Evolutionary conservation across 2,113 vertebrate species (phyloP).

Genomic region (Myrmecobius fasciatus): DNA sequence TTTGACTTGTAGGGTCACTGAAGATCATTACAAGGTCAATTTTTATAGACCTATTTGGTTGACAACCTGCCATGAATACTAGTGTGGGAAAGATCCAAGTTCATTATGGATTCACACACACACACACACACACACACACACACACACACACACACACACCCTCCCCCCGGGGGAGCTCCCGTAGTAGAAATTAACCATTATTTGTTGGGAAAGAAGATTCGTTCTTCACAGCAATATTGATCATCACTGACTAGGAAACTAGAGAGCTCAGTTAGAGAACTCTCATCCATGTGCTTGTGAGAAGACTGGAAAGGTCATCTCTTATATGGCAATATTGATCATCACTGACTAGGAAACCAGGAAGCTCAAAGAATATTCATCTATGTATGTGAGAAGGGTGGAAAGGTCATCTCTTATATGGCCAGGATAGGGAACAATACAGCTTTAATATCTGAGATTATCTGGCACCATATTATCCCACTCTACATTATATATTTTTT

Average conservation of each 20-base stretch:
- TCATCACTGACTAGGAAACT: not conserved
- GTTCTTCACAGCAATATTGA: not conserved
- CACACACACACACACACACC: not conserved
- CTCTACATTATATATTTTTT: not conserved
- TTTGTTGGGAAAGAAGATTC: not conserved
- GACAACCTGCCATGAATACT: not conserved
- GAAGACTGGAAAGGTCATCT: not conserved
- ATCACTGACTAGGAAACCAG: not conserved
- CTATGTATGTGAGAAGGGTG: not conserved
- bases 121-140: not conserved
- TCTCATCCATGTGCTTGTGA: not conserved
- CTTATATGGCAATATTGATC: not conserved
- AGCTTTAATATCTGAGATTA: not conserved
- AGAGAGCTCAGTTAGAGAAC: not conserved
- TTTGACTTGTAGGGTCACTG: not conserved
- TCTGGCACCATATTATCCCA: not conserved
- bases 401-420: not conserved
- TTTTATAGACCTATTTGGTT: not conserved
- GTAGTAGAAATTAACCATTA: not conserved
- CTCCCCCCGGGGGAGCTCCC: not conserved
- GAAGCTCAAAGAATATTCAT: not conserved
- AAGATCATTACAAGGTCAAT: conserved; percentile 5
- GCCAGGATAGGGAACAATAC: not conserved
- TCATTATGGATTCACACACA: not conserved
- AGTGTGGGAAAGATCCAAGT: not conserved